Evolutionary conservation across 2,797 vertebrate genomes (phyloP).

Genomic region (Micrastur ruficollis): DNA sequence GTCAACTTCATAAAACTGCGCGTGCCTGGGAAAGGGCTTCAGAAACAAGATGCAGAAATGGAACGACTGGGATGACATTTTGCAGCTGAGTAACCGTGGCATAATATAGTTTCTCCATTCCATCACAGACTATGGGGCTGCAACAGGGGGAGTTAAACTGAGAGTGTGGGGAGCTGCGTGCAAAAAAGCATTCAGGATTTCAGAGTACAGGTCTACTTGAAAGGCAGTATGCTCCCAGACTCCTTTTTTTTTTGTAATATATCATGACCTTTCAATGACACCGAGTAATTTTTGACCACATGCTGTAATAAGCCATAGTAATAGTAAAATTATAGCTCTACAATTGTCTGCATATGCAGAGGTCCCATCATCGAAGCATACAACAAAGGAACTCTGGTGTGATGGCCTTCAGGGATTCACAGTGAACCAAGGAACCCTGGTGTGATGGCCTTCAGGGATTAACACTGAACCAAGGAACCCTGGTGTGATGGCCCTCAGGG

Average conservation of each 20-base stretch:
- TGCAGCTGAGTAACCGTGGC: fast-evolving
- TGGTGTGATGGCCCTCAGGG: too few relatives aligned
- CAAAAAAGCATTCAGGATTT: not conserved
- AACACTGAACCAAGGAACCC: too few relatives aligned
- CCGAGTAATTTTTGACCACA: fast-evolving
- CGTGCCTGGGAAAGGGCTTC: not conserved
- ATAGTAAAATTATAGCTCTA: not conserved
- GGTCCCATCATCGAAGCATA: not conserved
- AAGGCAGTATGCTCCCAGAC: not conserved
- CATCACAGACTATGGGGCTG: fast-evolving
- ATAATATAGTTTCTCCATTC: fast-evolving
- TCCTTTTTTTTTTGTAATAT: fast-evolving
- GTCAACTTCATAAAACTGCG: not conserved
- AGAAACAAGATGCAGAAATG: not conserved
- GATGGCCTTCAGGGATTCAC: not conserved
- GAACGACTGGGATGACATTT: fast-evolving
- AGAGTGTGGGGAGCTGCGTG: fast-evolving
- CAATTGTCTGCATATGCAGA: fast-evolving
- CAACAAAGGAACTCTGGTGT: fast-evolving
- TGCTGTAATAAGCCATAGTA: not conserved
- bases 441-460: too few relatives aligned
- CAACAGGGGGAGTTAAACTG: not conserved
- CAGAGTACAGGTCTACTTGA: not conserved
- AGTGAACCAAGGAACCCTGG: too few relatives aligned
- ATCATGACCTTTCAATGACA: not conserved